Evolutionary conservation across 2,888 invertebrate species (phyloP), one percentile per base, ranked within the genome.

Genomic region (Papilio gigon): DNA sequence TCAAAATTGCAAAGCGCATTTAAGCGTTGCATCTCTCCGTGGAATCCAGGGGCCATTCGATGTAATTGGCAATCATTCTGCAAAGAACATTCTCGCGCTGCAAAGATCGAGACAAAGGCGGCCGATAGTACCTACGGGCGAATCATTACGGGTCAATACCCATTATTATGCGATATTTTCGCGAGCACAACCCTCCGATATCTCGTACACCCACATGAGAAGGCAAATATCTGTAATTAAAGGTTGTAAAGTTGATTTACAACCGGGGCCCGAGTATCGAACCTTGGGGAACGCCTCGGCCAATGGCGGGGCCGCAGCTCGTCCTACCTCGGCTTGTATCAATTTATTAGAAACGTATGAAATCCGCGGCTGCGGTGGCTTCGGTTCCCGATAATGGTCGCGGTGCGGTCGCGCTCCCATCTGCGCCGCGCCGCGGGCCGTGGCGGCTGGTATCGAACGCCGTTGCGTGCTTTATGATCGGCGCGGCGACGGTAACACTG

Each of bases 231-330:
- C 86, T 92, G 91, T 91, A 92, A 92, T 92, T 92, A 91, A 90
- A 90, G 90, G 91, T 87, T 91, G 91, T 92, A 92, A 92, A 92
- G 88, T 90, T 92, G 91, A 92, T 92, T 92, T 92, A 92, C 91
- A 88, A 83, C 89, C 80, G 84, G 79, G 85, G 88, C 80, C 84
- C 81, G 86, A 84, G 89, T 84, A 87, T 87, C 85, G 88, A 86
- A 83, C 85, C 84, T 78, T 80, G 85, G 81, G 87, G 84, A 84
- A 84, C 84, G 88, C 85, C 84, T 85, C 87, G 82, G 81, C 91
- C 91, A 91, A 91, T 92, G 77, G 86, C 82, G 80, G 73, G 74
- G 75, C 81, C 74, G 76, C 78, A 77, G 75, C 78, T 75, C 80
- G 79, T 79, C 77, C 79, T 79, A 76, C 84, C 84, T 83, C 83